phyloP scores from a whole-genome alignment of 2,888 invertebrate genomes.

The Papilio protenor region DNA sequence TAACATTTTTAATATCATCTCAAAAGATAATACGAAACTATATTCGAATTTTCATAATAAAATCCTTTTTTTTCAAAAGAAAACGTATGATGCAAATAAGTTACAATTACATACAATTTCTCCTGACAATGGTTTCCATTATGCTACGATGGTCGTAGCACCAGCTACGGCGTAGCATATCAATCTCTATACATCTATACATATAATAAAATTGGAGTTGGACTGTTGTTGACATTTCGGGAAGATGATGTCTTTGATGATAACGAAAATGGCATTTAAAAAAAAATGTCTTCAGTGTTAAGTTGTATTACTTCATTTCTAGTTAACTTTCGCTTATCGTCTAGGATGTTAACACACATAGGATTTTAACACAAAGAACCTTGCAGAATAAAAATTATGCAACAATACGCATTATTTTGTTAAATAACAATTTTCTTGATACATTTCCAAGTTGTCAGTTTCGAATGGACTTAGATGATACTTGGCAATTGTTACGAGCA shows the following conservation, averaged over 20 bases:
- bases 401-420: background rate
- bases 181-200: too few species aligned
- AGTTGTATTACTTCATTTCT: too few species aligned
- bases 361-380: background rate
- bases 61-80: too few species aligned
- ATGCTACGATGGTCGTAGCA: background rate
- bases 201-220: too few species aligned
- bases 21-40: background rate
- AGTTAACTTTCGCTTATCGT: too few species aligned
- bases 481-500: background rate
- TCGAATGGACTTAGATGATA: slow-evolving; percentile 8
- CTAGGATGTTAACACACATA: too few species aligned
- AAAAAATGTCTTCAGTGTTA: too few species aligned
- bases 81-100: too few species aligned
- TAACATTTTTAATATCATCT: background rate
- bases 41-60: background rate
- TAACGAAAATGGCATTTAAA: too few species aligned
- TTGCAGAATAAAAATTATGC: background rate
- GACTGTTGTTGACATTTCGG: too few species aligned
- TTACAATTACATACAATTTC: background rate
- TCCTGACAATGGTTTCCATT: background rate
- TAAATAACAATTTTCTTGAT: background rate
- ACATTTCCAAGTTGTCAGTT: background rate
- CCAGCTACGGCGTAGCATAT: background rate
- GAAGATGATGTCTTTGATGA: too few species aligned